These are phyloP conservation scores for Aythya baeri DNA, from an alignment of 2,113 vertebrate species.

Conservation along the genomic window DNA sequence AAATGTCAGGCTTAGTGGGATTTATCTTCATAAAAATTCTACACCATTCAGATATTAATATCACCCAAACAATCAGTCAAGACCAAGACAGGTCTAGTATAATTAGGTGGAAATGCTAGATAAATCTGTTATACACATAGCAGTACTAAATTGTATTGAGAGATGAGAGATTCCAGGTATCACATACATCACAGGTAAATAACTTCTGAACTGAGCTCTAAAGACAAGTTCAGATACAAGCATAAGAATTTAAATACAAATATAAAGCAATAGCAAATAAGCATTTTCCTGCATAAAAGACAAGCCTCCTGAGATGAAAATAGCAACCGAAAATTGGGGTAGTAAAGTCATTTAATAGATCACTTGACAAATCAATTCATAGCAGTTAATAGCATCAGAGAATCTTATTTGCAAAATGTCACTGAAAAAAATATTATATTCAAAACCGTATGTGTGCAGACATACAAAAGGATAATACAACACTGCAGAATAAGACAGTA, in stretches of 20 bases:
- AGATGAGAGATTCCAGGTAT: background rate
- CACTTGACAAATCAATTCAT: background rate
- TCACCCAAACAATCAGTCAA: background rate
- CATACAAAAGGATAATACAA: background rate
- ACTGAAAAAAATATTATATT: background rate
- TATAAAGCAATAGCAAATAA: background rate
- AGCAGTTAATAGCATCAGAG: background rate
- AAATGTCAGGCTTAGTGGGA: slow-evolving; percentile 9
- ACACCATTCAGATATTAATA: background rate
- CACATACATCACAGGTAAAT: background rate
- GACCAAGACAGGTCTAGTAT: background rate
- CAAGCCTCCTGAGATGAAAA: background rate
- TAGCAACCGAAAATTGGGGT: background rate
- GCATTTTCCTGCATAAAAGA: background rate
- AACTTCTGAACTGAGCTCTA: background rate
- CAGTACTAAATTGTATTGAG: background rate
- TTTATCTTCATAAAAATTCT: slow-evolving; percentile 46
- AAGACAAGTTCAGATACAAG: background rate
- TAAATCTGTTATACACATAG: background rate
- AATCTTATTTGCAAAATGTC: background rate
- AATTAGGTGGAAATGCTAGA: background rate
- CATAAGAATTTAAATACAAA: background rate
- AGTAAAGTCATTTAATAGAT: background rate
- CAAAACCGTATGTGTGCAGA: background rate
- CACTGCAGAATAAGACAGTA: background rate